Conservation (phyloP, 2,797 vertebrate species). For the Diplodus sargus region DNA sequence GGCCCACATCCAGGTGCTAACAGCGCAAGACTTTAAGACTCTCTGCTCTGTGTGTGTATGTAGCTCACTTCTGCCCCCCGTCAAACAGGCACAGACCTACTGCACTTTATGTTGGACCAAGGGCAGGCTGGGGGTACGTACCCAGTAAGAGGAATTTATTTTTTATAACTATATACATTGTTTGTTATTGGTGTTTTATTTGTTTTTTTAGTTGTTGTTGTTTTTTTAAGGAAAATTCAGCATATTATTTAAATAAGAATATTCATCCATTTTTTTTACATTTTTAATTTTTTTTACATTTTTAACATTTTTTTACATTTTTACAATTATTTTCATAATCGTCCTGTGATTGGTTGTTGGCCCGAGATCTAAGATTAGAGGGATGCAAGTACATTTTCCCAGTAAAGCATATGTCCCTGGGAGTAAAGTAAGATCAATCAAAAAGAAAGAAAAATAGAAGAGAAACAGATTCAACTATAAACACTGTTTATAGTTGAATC, state of each 20-base stretch:
- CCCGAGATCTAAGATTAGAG: neutral
- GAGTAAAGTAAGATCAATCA: neutral
- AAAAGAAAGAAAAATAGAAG: neutral
- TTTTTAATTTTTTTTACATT: neutral
- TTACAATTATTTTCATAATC: too few species aligned
- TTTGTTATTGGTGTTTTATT: too few species aligned
- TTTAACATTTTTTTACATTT: neutral
- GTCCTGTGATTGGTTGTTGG: neutral
- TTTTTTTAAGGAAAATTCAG: too few species aligned
- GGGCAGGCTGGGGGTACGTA: too few species aligned
- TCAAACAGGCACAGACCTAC: too few species aligned
- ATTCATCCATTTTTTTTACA: neutral
- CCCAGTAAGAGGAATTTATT: too few species aligned
- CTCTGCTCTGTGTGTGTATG: too few species aligned
- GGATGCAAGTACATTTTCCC: neutral
- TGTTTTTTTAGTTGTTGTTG: too few species aligned
- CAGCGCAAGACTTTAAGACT: too few species aligned
- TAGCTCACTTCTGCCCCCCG: too few species aligned
- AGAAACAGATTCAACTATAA: neutral
- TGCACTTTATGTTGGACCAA: too few species aligned
- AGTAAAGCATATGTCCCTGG: neutral
- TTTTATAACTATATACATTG: too few species aligned
- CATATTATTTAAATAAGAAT: neutral
- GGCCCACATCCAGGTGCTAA: neutral
- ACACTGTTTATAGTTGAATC: neutral